Conservation (phyloP, 2,888 invertebrate species). For the Euzetes globulus region DNA sequence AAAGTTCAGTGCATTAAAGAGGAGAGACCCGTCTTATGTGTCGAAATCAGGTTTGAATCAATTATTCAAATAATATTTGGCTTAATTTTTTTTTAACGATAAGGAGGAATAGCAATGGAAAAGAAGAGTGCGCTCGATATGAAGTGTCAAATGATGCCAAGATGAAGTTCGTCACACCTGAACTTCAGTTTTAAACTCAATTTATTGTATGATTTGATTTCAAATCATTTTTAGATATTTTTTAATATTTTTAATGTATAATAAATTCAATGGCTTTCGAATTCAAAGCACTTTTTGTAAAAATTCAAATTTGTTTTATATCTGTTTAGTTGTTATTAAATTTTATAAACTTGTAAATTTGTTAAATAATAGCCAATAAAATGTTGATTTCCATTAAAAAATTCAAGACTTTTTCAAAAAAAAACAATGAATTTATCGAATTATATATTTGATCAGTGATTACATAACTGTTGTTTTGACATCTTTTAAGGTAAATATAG, state of each 20-base stretch:
- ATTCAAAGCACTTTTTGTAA: neutral
- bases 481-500: no score
- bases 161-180: slow-evolving; percentile 30
- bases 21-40: slow-evolving; percentile 15
- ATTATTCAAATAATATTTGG: neutral
- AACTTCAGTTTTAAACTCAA: slow-evolving; percentile 17
- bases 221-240: neutral
- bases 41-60: slow-evolving; percentile 22
- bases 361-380: no score
- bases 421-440: no score
- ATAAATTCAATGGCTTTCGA: neutral
- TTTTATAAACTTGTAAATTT: no score
- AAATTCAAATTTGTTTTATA: no score
- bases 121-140: slow-evolving; percentile 32
- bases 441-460: no score
- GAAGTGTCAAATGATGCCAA: slow-evolving; percentile 28
- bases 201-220: neutral
- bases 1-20: slow-evolving; percentile 40
- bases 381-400: no score
- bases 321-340: no score
- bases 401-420: no score
- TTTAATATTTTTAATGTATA: neutral
- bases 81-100: neutral
- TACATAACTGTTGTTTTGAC: no score
- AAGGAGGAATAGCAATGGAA: slow-evolving; percentile 24